phyloP scores from a whole-genome alignment of 1,140 invertebrate species.

The Drosophila mayri region DNA sequence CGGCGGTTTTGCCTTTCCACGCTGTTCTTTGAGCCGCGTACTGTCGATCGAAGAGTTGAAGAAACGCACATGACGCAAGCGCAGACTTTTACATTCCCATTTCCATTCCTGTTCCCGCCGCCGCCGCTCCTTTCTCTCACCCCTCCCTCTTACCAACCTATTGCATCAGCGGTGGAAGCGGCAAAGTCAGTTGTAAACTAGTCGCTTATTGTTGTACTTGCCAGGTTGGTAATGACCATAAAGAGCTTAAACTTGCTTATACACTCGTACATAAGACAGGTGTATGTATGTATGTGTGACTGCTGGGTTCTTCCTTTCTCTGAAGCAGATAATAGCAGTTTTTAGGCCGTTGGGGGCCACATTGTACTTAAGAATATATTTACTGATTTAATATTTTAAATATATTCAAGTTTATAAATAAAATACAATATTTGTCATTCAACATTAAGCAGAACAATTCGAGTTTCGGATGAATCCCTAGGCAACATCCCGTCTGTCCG shows the following conservation, averaged over 20 bases:
- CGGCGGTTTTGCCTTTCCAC: slow-evolving; percentile 45
- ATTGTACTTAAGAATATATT: background rate
- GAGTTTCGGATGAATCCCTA: background rate
- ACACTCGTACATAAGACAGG: slow-evolving; percentile 7
- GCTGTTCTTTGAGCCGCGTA: slow-evolving; percentile 53
- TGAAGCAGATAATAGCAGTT: slow-evolving; percentile 17
- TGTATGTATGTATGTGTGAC: slow-evolving; percentile 2
- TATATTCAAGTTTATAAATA: background rate
- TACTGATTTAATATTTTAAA: background rate
- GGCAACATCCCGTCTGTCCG: background rate
- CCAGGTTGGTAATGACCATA: slow-evolving; percentile 61
- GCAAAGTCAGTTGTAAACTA: slow-evolving; percentile 53
- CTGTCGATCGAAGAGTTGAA: slow-evolving; percentile 29
- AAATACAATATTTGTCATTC: background rate
- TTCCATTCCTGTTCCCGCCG: slow-evolving; percentile 7
- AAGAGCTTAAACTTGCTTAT: slow-evolving; percentile 46
- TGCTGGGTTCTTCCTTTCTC: slow-evolving; percentile 38
- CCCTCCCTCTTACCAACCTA: slow-evolving; percentile 47
- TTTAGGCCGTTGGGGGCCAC: background rate
- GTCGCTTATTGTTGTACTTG: slow-evolving; percentile 38
- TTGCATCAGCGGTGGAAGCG: slow-evolving; percentile 65
- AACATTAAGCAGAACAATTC: background rate
- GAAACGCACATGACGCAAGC: slow-evolving; percentile 75
- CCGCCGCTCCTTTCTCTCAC: slow-evolving; percentile 3
- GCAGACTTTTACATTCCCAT: slow-evolving; percentile 74